Evolutionary conservation across 1,140 invertebrate species (phyloP), one percentile per base, ranked within the genome.

Genomic region (Trinorchestia longiramus): DNA sequence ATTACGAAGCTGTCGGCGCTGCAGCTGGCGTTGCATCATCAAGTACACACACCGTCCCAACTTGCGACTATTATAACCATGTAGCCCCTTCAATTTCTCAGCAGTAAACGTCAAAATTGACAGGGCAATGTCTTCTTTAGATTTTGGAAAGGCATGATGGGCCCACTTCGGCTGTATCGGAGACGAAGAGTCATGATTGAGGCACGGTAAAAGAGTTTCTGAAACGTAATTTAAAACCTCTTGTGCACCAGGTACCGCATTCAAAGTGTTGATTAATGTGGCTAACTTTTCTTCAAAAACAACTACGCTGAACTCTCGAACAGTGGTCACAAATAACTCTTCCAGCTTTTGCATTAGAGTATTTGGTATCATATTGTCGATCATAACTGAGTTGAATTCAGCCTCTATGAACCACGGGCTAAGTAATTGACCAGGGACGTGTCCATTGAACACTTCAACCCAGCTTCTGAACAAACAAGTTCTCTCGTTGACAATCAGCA

Each of bases 371-470:
- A 94, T 44, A 44, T 3, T 19, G 6, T 43, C 43, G 0, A 45
- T n/a, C 92, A 94, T 11, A 45, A 45, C 23, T 8, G 92, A 44
- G 11, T 45, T n/a, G 15, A 94, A 94, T 43, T 94, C 43, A 8
- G 92, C 43, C 36, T 45, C 44, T 47, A 94, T 47, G 43, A 45
- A 94, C 92, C 92, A 94, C 4, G 92, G 92, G 47, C 92, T 94
- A 0, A 94, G 23, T 47, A 94, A 40, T 36, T 94, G 92, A 94
- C 17, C 43, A 15, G 92, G 92, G 43, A 94, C 92, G 36, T 94
- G 92, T 47, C 36, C 92, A 47, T 42, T 44, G 43, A 94, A 94
- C 4, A 47, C 92, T 45, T 47, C 44, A 0, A 94, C 6, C 92
- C 92, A 94, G 43, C 19, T 41, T 17, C 17, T 47, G 43, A 94